These are phyloP conservation scores for Sitobion miscanthi DNA, from an alignment of 1,140 invertebrate species.

Conservation along the genomic window DNA sequence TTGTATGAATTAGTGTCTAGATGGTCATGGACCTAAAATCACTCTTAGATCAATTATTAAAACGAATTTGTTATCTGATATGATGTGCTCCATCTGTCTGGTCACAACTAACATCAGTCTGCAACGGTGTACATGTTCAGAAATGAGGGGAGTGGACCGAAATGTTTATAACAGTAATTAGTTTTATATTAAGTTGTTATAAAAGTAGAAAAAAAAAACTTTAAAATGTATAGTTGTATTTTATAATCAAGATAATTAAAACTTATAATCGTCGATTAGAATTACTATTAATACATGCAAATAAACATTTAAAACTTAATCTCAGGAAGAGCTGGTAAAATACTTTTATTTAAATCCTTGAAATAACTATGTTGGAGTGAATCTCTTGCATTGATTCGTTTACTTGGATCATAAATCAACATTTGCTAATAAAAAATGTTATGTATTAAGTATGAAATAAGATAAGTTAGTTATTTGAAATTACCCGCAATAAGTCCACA, in stretches of 20 bases:
- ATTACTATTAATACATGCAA: background rate
- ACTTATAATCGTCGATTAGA: background rate
- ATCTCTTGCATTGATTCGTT: constrained; percentile 76
- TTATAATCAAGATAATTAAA: background rate
- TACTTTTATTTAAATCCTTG: constrained; percentile 70
- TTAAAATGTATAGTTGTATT: background rate
- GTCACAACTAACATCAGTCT: background rate
- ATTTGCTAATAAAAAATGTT: constrained; percentile 67
- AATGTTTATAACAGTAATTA: background rate
- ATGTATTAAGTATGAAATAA: background rate
- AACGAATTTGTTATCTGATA: no score
- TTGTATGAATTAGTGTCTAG: no score
- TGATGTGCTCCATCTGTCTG: background rate
- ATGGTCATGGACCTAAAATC: no score
- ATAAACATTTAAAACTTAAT: constrained; percentile 33
- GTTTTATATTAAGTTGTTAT: background rate
- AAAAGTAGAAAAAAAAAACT: background rate
- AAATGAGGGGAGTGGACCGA: no score
- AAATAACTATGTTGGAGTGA: constrained; percentile 80
- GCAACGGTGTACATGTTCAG: background rate
- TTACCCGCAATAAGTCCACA: constrained; percentile 74
- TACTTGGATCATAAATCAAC: constrained; percentile 79
- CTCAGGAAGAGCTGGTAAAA: constrained; percentile 63
- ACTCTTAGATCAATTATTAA: no score
- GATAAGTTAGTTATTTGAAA: background rate